A percentile compares a stretch with the other conserved stretches of the same genome.
phyloP scores from a whole-genome alignment of 1,140 invertebrate species.

The Atta cephalotes region DNA sequence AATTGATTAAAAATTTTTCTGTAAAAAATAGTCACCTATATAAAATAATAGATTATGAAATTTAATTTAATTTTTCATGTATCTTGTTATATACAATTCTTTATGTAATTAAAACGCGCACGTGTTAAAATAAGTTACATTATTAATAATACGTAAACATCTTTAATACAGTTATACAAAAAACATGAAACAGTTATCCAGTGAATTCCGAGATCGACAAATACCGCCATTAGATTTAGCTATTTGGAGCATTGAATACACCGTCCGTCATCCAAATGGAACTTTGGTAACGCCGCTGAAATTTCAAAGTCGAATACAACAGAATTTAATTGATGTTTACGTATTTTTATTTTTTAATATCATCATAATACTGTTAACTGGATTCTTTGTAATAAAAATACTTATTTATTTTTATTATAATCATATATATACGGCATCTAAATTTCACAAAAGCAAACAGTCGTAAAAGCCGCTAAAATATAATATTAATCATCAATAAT shows the following conservation, averaged over 20 bases:
- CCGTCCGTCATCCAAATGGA: conserved; percentile 16
- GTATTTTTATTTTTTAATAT: conserved; percentile 6
- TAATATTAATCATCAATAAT: too few relatives aligned
- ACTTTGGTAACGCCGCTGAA: conserved; percentile 18
- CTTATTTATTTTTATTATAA: not conserved
- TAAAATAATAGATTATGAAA: too few relatives aligned
- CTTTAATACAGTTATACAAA: conserved; percentile 22
- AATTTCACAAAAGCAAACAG: too few relatives aligned
- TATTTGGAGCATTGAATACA: conserved; percentile 37
- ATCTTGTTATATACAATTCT: too few relatives aligned
- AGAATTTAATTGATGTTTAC: conserved; percentile 23
- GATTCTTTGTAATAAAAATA: not conserved
- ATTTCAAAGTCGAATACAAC: not conserved
- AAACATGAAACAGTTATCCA: conserved; percentile 53
- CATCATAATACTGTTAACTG: not conserved
- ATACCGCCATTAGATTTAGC: conserved; percentile 29
- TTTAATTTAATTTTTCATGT: too few relatives aligned
- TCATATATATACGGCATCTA: too few relatives aligned
- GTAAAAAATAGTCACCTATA: too few relatives aligned
- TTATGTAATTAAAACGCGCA: too few relatives aligned
- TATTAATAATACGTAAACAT: not conserved
- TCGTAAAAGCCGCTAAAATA: too few relatives aligned
- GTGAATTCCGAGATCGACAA: conserved; percentile 35
- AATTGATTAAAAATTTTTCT: too few relatives aligned
- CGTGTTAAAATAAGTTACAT: too few relatives aligned